phyloP scores from a whole-genome alignment of 1,140 invertebrate genomes.

The Wiebesia pumilae region DNA sequence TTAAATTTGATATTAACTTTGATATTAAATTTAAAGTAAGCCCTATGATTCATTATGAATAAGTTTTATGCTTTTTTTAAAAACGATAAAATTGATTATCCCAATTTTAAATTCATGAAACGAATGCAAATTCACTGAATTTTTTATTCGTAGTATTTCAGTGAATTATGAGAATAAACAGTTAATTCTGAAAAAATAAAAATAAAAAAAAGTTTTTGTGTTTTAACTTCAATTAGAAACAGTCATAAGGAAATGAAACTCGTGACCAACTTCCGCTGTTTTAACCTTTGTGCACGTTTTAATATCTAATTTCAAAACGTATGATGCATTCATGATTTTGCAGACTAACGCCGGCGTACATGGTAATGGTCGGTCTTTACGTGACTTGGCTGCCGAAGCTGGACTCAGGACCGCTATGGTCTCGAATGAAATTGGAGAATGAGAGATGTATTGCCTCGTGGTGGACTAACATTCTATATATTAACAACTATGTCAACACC shows the following conservation, averaged over 20 bases:
- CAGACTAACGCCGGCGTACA: constrained; percentile 83
- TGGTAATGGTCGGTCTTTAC: constrained; percentile 81
- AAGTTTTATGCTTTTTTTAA: too few relatives aligned
- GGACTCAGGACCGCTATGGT: constrained; percentile 82
- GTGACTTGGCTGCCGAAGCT: constrained; percentile 81
- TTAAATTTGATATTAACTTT: too few relatives aligned
- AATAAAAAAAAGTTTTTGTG: too few relatives aligned
- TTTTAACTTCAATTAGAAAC: too few relatives aligned
- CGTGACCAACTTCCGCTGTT: background rate
- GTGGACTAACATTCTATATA: constrained; percentile 90
- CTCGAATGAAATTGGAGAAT: constrained; percentile 77
- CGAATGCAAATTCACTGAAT: background rate
- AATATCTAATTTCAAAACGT: constrained; percentile 36
- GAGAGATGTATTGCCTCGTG: constrained; percentile 82
- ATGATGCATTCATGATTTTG: constrained; percentile 50
- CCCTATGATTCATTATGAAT: too few relatives aligned
- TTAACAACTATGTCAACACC: constrained; percentile 88
- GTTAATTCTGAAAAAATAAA: background rate
- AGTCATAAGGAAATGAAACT: background rate
- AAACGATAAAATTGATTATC: too few relatives aligned
- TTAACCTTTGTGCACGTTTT: background rate
- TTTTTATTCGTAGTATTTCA: background rate
- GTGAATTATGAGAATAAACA: background rate
- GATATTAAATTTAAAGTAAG: too few relatives aligned
- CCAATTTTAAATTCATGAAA: too few relatives aligned